Conservation (phyloP, 1,140 invertebrate species). For the Choristoneura fumiferana region DNA sequence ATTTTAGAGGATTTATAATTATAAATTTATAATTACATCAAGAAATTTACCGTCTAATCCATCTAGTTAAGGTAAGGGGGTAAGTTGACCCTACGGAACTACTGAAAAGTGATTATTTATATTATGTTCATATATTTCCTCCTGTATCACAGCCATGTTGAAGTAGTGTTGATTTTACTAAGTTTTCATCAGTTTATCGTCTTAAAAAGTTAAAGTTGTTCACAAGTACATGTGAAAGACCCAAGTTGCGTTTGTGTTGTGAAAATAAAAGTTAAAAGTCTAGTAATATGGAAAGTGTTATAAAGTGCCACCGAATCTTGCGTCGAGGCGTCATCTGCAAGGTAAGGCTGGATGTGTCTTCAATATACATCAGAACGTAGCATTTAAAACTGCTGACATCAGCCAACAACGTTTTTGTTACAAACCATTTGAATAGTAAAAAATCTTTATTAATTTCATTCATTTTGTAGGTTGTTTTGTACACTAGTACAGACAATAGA, state of each 20-base stretch:
- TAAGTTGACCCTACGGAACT: conserved; percentile 71
- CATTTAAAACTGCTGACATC: conserved; percentile 26
- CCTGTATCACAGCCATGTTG: conserved; percentile 76
- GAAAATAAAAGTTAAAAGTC: conserved; percentile 71
- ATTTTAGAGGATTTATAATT: conserved; percentile 62
- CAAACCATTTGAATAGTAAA: too few relatives aligned
- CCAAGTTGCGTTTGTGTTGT: conserved; percentile 76
- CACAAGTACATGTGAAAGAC: conserved; percentile 77
- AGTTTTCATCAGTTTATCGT: conserved; percentile 74
- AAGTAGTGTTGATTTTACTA: conserved; percentile 77
- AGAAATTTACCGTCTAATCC: conserved; percentile 70
- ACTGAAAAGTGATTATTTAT: conserved; percentile 76
- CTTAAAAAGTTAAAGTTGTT: conserved; percentile 68
- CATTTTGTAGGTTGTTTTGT: conserved; percentile 12
- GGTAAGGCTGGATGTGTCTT: conserved; percentile 76
- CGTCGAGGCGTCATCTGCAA: conserved; percentile 70
- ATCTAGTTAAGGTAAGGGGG: conserved; percentile 76
- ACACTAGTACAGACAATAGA: conserved; percentile 9
- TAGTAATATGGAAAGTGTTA: conserved; percentile 73
- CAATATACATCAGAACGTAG: conserved; percentile 71
- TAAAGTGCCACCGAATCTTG: conserved; percentile 72
- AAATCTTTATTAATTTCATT: neutral
- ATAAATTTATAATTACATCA: conserved; percentile 59
- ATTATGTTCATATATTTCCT: conserved; percentile 76
- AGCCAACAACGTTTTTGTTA: neutral